Percentiles rank a stretch among this genome's conserved stretches.
phyloP scores from a whole-genome alignment of 2,113 vertebrate species.

The Brachyhypopomus gauderio region DNA sequence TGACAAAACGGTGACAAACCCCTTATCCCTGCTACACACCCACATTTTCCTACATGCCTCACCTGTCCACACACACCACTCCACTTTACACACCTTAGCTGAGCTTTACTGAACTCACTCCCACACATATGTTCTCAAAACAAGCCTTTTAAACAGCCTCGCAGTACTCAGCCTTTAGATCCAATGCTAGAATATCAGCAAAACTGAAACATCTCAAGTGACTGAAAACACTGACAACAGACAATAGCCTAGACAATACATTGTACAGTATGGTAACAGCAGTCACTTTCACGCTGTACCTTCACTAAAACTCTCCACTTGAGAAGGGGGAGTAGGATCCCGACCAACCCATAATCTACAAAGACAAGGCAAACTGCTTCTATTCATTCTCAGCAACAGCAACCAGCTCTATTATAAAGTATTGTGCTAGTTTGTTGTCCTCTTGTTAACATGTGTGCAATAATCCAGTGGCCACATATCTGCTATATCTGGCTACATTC shows the following conservation, averaged over 20 bases:
- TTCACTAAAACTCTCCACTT: no score
- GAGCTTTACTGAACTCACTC: not conserved
- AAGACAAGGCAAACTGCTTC: not conserved
- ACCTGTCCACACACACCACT: slow-evolving; percentile 14
- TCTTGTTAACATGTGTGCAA: not conserved
- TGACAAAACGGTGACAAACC: slow-evolving; percentile 11
- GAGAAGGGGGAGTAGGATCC: not conserved
- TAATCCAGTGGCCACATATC: not conserved
- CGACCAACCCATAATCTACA: not conserved
- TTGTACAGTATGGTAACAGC: not conserved
- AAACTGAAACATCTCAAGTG: not conserved
- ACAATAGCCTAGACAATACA: not conserved
- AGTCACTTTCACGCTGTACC: not conserved
- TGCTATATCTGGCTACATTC: not conserved
- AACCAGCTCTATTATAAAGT: not conserved
- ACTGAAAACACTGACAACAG: no score
- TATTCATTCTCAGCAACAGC: not conserved
- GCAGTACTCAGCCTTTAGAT: not conserved
- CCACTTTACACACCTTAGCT: slow-evolving; percentile 24
- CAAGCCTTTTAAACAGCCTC: not conserved
- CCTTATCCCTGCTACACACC: slow-evolving; percentile 4
- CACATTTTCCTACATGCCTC: slow-evolving; percentile 20
- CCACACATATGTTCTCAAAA: slow-evolving; percentile 17
- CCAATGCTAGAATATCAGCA: not conserved
- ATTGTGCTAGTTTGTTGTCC: not conserved